Conservation (phyloP, 2,888 invertebrate species). For the Dastarcus helophoroides region DNA sequence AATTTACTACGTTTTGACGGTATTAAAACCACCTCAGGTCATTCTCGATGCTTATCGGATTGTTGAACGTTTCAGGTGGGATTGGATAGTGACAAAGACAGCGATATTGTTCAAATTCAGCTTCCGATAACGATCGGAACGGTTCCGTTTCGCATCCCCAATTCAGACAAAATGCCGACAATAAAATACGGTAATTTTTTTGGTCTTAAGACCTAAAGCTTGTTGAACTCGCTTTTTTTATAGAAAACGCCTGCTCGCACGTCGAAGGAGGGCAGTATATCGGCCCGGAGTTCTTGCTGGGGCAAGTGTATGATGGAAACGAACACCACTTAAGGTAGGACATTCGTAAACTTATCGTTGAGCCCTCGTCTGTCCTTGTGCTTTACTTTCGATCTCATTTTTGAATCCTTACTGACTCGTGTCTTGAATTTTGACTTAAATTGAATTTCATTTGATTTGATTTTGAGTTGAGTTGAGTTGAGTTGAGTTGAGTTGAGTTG, state of each 20-base stretch:
- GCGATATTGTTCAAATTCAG: constrained; percentile 58
- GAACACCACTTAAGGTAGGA: constrained; percentile 33
- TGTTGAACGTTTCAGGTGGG: constrained; percentile 44
- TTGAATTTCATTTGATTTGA: no score
- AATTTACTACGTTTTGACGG: constrained; percentile 63
- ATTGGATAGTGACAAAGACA: constrained; percentile 56
- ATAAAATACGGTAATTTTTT: constrained; percentile 50
- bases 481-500: no score
- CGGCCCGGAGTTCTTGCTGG: constrained; percentile 64
- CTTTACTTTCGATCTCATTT: not conserved
- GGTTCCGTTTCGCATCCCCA: constrained; percentile 57
- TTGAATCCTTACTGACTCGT: no score
- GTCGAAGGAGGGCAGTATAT: constrained; percentile 70
- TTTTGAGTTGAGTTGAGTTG: no score
- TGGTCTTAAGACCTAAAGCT: no score
- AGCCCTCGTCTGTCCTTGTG: no score
- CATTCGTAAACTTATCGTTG: constrained; percentile 5
- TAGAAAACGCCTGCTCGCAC: constrained; percentile 58
- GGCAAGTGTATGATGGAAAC: constrained; percentile 65
- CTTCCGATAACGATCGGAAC: constrained; percentile 68
- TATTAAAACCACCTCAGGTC: constrained; percentile 21
- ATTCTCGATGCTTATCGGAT: not conserved
- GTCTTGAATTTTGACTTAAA: no score
- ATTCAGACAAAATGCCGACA: constrained; percentile 46
- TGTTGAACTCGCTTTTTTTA: no score